Evolutionary conservation across 2,888 invertebrate species (phyloP).

Genomic region (Nomada lathburiana): DNA sequence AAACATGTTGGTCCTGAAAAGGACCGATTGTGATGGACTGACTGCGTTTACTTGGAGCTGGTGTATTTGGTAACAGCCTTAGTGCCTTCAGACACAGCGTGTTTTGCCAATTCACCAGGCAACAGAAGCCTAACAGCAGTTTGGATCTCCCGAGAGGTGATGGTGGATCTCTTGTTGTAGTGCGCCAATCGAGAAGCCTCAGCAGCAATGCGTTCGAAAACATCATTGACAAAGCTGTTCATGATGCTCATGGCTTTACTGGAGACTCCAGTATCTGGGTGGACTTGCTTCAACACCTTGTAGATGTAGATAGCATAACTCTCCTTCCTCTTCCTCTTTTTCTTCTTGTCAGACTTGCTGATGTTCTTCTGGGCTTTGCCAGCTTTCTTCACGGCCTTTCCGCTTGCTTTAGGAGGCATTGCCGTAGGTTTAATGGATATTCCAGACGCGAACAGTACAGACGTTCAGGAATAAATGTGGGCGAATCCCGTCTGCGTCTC

Average conservation of each 20-base stretch:
- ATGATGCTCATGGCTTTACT: no score
- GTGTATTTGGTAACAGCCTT: slow-evolving; percentile 85
- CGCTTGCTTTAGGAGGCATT: slow-evolving; percentile 80
- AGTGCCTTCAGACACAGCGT: no score
- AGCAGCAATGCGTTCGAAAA: no score
- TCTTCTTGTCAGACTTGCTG: slow-evolving; percentile 86
- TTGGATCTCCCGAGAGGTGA: no score
- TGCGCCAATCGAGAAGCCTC: no score
- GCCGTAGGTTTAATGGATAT: not conserved
- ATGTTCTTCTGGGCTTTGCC: slow-evolving; percentile 63
- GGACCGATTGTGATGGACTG: slow-evolving; percentile 50
- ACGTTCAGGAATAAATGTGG: not conserved
- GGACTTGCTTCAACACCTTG: slow-evolving; percentile 75
- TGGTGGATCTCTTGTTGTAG: no score
- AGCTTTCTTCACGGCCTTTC: slow-evolving; percentile 72
- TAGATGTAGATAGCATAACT: slow-evolving; percentile 85
- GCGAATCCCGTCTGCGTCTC: no score
- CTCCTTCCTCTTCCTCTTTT: slow-evolving; percentile 86
- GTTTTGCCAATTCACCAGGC: no score
- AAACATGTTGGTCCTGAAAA: slow-evolving; percentile 65
- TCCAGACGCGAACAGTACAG: not conserved
- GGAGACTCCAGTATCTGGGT: no score
- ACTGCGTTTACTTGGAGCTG: slow-evolving; percentile 65
- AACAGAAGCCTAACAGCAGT: no score
- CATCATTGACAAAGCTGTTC: no score